These are phyloP conservation scores for Reticulitermes speratus DNA, from an alignment of 1,140 invertebrate species.

Conservation along the genomic window DNA sequence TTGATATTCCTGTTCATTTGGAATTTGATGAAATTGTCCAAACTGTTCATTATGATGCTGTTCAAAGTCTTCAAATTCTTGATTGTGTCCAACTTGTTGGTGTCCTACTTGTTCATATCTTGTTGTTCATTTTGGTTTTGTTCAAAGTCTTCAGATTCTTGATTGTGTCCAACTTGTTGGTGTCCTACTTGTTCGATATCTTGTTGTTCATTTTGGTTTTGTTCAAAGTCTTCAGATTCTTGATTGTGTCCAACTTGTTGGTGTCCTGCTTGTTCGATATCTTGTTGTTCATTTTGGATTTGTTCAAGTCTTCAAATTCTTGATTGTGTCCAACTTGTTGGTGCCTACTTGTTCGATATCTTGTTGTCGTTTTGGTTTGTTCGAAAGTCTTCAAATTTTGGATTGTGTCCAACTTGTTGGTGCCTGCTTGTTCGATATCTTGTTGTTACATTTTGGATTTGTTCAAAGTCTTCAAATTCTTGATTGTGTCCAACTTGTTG, in stretches of 20 bases:
- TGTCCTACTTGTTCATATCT: background rate
- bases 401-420: background rate
- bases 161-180: background rate
- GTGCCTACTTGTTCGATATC: background rate
- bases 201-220: background rate
- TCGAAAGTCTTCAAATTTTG: background rate
- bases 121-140: background rate
- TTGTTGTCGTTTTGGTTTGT: no score
- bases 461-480: background rate
- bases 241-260: background rate
- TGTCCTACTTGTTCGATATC: background rate
- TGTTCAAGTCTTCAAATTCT: background rate
- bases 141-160: constrained; percentile 14
- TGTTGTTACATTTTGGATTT: background rate
- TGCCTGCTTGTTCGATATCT: background rate
- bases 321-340: constrained; percentile 16
- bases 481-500: constrained; percentile 16
- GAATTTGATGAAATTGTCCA: background rate
- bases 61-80: background rate
- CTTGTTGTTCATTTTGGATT: background rate
- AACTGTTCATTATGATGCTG: background rate
- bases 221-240: background rate
- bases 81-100: background rate
- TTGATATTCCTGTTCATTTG: constrained; percentile 11
- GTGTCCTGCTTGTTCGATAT: background rate